Conservation (phyloP, 2,113 vertebrate genomes). For the Xenotilapia longispinis region DNA sequence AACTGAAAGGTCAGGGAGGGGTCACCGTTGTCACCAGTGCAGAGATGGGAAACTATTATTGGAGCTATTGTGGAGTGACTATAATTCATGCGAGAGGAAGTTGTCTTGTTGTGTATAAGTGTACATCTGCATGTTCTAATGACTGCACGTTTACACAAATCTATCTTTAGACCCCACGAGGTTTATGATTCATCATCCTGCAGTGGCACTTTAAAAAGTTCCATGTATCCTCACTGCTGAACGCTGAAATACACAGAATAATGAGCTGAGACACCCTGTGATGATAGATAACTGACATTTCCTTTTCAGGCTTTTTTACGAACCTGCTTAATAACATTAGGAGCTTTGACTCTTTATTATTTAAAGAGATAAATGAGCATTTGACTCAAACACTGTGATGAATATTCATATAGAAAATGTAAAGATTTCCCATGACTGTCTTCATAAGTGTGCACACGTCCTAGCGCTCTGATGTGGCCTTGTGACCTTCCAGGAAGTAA, state of each 20-base stretch:
- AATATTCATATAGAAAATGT: background rate
- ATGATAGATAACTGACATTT: background rate
- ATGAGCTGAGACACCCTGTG: background rate
- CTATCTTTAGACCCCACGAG: conserved; percentile 48
- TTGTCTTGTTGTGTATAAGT: conserved; percentile 31
- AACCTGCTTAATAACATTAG: background rate
- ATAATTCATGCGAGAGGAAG: conserved; percentile 59
- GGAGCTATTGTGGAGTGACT: conserved; percentile 55
- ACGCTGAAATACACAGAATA: background rate
- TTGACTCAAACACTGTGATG: background rate
- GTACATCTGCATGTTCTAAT: conserved; percentile 23
- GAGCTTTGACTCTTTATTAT: background rate
- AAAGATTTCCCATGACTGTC: background rate
- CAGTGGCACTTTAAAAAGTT: conserved; percentile 23
- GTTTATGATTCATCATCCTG: conserved; percentile 18
- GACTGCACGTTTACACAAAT: conserved; percentile 37
- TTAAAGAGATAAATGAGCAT: background rate
- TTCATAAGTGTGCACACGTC: background rate
- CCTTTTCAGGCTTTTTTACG: background rate
- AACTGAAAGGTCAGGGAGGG: conserved; percentile 30
- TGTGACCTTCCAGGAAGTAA: conserved; percentile 58
- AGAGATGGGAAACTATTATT: conserved; percentile 57
- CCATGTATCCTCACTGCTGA: background rate
- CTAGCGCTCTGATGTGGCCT: background rate
- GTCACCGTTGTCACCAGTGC: conserved; percentile 1